Evolutionary conservation across 2,888 invertebrate genomes (phyloP), one percentile per base, ranked within the genome.

Genomic region (Gerris lacustris): DNA sequence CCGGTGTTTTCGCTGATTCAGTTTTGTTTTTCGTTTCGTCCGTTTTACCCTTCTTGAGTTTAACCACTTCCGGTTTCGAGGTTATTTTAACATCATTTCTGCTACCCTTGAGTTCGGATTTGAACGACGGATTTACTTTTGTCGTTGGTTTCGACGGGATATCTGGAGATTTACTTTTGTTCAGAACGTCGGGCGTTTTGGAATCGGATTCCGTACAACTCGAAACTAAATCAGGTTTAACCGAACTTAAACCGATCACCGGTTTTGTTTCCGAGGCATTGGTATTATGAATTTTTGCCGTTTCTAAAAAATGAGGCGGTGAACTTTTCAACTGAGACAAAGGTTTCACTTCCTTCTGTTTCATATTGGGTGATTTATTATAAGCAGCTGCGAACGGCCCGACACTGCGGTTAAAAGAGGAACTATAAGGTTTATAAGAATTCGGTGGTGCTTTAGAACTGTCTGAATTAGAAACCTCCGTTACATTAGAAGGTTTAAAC

Each of bases 151-250:
- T 15, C 73, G 69, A 15, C 43, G 45, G 71, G 18, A 67, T 67
- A 62, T 73, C 73, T 66, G 72, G 67, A 45, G 67, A 69, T 63
- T 71, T 74, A 67, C 69, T 72, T 5, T 79, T 64, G 18, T 31
- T 79, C 7, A 81, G 74, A 6, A 81, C 81, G 73, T 81, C 81
- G 47, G 81, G 81, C 6, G 87, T 84, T 79, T 88, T 87, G 0
- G 82, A 80, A 31, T 81, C 82, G 69, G 83, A 82, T 15, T 80
- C 78, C 45, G 83, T 86, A 78, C 89, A 89, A 77, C 89, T 89
- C 0, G 88, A 88, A 5, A 89, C 89, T 45, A 90, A 79, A 78
- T 90, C 89, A 0, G 89, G 89, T 76, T 88, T 89, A 55, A 79
- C 73, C 77, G 79, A 81, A 76, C 81, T 82, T 5, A 81, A 63